Conservation (phyloP, 2,888 invertebrate species). For the Abrostola tripartita region DNA sequence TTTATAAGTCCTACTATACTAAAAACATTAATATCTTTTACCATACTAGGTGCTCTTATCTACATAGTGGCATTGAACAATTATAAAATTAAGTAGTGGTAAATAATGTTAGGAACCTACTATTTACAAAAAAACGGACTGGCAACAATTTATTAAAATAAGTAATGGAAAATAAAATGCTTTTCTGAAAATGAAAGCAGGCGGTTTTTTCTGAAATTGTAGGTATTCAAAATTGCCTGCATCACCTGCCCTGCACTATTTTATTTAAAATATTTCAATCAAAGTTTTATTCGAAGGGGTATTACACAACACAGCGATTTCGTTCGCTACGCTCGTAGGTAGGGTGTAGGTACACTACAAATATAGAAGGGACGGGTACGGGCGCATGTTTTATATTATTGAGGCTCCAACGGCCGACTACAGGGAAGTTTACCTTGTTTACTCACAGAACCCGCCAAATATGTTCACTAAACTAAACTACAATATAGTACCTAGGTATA, state of each 20-base stretch:
- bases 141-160: too few species aligned
- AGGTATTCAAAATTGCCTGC: conserved; percentile 37
- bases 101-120: too few species aligned
- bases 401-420: conserved; percentile 72
- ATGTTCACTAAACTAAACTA: conserved; percentile 22
- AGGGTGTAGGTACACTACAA: conserved; percentile 70
- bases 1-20: too few species aligned
- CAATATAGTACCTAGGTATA: background rate
- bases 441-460: conserved; percentile 57
- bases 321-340: conserved; percentile 57
- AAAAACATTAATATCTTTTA: too few species aligned
- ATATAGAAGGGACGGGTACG: conserved; percentile 72
- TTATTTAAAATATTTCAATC: conserved; percentile 53
- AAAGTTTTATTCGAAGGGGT: conserved; percentile 49
- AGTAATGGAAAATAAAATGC: too few species aligned
- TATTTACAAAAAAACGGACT: too few species aligned
- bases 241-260: conserved; percentile 51
- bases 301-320: conserved; percentile 47
- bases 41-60: too few species aligned
- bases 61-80: too few species aligned
- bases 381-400: conserved; percentile 86
- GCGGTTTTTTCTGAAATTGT: conserved; percentile 24
- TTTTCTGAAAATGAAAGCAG: too few species aligned
- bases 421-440: conserved; percentile 78
- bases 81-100: too few species aligned